phyloP scores from a whole-genome alignment of 1,140 invertebrate genomes.

The Lepidostoma basale region DNA sequence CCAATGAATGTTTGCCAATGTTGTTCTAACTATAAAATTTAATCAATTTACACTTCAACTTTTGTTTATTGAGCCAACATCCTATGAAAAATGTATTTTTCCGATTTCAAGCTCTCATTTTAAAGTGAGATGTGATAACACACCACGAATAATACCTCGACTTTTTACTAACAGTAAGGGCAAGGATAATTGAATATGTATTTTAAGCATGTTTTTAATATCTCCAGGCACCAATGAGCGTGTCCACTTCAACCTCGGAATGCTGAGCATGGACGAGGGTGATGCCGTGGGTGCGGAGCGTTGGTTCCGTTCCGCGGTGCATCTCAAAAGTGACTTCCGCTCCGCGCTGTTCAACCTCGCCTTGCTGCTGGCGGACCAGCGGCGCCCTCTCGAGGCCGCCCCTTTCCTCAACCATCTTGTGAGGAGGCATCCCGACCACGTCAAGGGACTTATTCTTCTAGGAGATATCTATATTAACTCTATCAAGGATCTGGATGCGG shows the following conservation, averaged over 20 bases:
- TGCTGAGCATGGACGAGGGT: slow-evolving; percentile 95
- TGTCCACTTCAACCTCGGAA: slow-evolving; percentile 93
- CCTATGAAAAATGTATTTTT: no score
- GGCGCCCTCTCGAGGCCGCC: slow-evolving; percentile 87
- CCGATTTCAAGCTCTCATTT: no score
- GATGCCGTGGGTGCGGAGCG: slow-evolving; percentile 86
- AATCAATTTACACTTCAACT: no score
- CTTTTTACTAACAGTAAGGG: no score
- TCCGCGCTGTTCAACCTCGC: slow-evolving; percentile 95
- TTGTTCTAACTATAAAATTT: no score
- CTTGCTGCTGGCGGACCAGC: slow-evolving; percentile 84
- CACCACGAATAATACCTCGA: no score
- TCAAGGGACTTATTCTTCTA: slow-evolving; percentile 91
- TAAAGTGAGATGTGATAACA: no score
- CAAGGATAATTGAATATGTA: no score
- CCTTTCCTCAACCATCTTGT: slow-evolving; percentile 92
- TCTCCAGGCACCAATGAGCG: slow-evolving; percentile 78
- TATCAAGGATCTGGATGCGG: slow-evolving; percentile 91
- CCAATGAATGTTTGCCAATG: no score
- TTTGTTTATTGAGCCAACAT: no score
- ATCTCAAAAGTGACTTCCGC: slow-evolving; percentile 84
- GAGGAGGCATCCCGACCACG: slow-evolving; percentile 89
- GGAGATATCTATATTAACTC: slow-evolving; percentile 97
- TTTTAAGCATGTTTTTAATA: no score
- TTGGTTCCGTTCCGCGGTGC: slow-evolving; percentile 85